Percentiles rank a stretch among this genome's conserved stretches.
Conservation (phyloP, 2,888 invertebrate genomes). For the Conops quadrifasciatus region DNA sequence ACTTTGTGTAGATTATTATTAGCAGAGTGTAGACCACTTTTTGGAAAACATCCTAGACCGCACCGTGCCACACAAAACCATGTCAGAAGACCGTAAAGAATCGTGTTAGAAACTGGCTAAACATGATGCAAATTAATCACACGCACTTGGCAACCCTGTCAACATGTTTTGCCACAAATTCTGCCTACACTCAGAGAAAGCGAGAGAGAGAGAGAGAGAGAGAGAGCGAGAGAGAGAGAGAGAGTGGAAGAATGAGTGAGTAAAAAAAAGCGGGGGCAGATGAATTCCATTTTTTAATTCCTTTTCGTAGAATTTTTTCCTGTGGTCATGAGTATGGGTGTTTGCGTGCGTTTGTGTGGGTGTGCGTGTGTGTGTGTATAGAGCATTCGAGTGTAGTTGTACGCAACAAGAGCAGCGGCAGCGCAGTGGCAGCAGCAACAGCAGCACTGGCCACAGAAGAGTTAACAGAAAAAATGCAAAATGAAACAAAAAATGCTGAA, state of each 20-base stretch:
- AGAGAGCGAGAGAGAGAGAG: not conserved
- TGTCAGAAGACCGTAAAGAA: no score
- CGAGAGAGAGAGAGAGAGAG: not conserved
- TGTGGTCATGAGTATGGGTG: constrained; percentile 5
- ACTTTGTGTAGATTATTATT: no score
- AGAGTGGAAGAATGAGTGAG: no score
- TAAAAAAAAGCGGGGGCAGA: not conserved
- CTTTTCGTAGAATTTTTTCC: constrained; percentile 34
- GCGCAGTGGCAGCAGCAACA: not conserved
- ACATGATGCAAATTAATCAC: not conserved
- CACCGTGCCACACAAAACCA: no score
- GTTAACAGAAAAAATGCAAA: constrained; percentile 9
- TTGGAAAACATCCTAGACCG: no score
- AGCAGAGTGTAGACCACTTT: no score
- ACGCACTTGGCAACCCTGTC: constrained; percentile 39
- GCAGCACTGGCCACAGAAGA: no score
- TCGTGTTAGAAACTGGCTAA: no score
- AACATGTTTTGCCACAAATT: constrained; percentile 46
- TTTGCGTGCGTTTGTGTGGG: constrained; percentile 30
- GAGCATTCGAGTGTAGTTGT: not conserved
- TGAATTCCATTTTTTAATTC: constrained; percentile 16
- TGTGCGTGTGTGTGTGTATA: not conserved
- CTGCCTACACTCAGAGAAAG: constrained; percentile 13
- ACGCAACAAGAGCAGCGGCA: constrained; percentile 1
- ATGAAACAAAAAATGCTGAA: constrained; percentile 37